Percentiles rank a stretch among this genome's conserved stretches.
These are phyloP conservation scores for Akabosia matsudoensis DNA, from an alignment of 1,140 invertebrate genomes.

Conservation along the genomic window DNA sequence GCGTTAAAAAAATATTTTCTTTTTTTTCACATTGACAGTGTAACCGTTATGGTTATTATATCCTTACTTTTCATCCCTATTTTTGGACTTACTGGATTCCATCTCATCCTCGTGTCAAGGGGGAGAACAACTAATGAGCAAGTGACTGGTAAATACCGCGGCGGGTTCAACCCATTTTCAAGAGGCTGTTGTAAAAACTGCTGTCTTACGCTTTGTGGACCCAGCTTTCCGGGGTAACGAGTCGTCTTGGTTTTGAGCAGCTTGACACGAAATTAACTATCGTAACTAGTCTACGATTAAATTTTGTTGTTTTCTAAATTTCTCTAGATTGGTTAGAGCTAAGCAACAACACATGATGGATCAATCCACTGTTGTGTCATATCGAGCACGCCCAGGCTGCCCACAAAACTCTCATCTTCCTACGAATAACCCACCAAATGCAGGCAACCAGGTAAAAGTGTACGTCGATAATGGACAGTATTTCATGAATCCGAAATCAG, in stretches of 20 bases:
- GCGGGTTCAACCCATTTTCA: slow-evolving; percentile 95
- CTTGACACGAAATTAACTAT: background rate
- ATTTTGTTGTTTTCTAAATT: background rate
- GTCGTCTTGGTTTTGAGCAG: background rate
- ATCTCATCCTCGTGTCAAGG: slow-evolving; percentile 90
- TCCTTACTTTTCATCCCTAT: slow-evolving; percentile 91
- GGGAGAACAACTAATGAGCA: slow-evolving; percentile 99
- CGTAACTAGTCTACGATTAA: background rate
- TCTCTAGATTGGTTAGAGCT: background rate
- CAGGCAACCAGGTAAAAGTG: slow-evolving; percentile 83
- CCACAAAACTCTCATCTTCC: background rate
- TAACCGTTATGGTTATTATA: slow-evolving; percentile 88
- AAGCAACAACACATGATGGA: slow-evolving; percentile 5
- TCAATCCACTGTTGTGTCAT: slow-evolving; percentile 47
- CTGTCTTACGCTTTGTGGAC: slow-evolving; percentile 91
- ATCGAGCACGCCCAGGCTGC: slow-evolving; percentile 50
- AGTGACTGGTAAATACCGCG: slow-evolving; percentile 97
- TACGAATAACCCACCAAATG: background rate
- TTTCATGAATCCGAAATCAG: slow-evolving; percentile 36
- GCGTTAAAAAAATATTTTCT: background rate
- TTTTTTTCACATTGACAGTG: slow-evolving; percentile 66
- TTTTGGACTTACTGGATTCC: slow-evolving; percentile 94
- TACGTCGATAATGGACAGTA: slow-evolving; percentile 82
- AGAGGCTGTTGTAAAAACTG: slow-evolving; percentile 90
- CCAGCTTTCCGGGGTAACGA: slow-evolving; percentile 88